Evolutionary conservation across 2,113 vertebrate genomes (phyloP).

Genomic region (Cyprinodon brontotheroides): DNA sequence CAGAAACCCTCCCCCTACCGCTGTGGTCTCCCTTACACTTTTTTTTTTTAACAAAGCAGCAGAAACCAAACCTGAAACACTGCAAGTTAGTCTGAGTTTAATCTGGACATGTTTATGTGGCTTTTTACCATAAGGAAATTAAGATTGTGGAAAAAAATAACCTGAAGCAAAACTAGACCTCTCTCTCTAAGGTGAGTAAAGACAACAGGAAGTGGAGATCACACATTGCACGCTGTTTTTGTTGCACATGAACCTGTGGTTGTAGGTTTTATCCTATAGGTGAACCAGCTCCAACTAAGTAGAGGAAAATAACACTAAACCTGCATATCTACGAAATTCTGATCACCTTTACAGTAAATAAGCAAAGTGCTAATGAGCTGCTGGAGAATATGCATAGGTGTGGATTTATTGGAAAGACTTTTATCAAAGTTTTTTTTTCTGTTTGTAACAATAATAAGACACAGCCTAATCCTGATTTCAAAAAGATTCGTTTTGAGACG

Average conservation of each 20-base stretch:
- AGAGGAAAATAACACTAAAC: too few relatives aligned
- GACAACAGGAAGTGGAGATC: neutral
- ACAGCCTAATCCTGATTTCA: too few relatives aligned
- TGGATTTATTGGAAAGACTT: too few relatives aligned
- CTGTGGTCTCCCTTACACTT: too few relatives aligned
- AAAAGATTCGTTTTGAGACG: too few relatives aligned
- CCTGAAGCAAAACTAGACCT: neutral
- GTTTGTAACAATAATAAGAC: neutral
- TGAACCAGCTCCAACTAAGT: too few relatives aligned
- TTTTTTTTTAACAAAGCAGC: neutral
- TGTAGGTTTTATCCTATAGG: too few relatives aligned
- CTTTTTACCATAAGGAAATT: neutral
- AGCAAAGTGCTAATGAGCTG: neutral
- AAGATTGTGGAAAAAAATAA: neutral
- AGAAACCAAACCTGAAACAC: neutral
- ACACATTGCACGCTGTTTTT: too few relatives aligned
- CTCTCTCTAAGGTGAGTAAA: neutral
- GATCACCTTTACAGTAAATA: neutral
- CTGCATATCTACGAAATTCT: too few relatives aligned
- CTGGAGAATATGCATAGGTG: neutral
- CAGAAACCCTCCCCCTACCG: neutral
- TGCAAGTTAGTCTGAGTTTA: neutral
- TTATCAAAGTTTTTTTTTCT: neutral
- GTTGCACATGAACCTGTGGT: too few relatives aligned
- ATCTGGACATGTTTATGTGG: neutral